phyloP scores from a whole-genome alignment of 2,113 vertebrate genomes.

The Brevimyrus niger region DNA sequence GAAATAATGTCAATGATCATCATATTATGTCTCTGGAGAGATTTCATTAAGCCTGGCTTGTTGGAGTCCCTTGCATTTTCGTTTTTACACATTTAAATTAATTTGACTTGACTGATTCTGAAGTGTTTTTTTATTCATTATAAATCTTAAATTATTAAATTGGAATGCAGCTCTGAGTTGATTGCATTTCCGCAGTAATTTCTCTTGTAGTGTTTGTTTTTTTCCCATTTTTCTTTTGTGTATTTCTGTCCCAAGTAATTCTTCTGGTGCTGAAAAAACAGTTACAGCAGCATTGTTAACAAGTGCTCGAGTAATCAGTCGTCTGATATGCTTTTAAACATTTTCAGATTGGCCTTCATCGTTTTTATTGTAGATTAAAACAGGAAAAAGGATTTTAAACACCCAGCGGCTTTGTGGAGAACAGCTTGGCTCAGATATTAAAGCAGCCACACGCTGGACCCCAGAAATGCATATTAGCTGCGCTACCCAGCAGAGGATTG shows the following conservation, averaged over 20 bases:
- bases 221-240: neutral
- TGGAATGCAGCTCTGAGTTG: neutral
- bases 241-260: neutral
- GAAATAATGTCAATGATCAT: neutral
- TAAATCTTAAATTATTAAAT: neutral
- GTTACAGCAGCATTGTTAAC: neutral
- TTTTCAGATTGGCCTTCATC: neutral
- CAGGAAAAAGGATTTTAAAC: neutral
- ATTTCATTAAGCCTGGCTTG: neutral
- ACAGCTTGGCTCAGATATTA: neutral
- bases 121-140: conserved; percentile 1
- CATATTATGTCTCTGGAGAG: neutral
- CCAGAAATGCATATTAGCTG: neutral
- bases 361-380: neutral
- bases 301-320: neutral
- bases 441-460: neutral
- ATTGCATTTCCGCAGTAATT: neutral
- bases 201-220: neutral
- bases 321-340: neutral
- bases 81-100: neutral
- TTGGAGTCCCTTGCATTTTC: neutral
- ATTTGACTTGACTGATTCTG: neutral
- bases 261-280: neutral
- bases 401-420: neutral
- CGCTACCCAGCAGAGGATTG: neutral